These are phyloP conservation scores for Ceratosolen solmsi DNA, from an alignment of 1,140 invertebrate genomes.

Conservation along the genomic window DNA sequence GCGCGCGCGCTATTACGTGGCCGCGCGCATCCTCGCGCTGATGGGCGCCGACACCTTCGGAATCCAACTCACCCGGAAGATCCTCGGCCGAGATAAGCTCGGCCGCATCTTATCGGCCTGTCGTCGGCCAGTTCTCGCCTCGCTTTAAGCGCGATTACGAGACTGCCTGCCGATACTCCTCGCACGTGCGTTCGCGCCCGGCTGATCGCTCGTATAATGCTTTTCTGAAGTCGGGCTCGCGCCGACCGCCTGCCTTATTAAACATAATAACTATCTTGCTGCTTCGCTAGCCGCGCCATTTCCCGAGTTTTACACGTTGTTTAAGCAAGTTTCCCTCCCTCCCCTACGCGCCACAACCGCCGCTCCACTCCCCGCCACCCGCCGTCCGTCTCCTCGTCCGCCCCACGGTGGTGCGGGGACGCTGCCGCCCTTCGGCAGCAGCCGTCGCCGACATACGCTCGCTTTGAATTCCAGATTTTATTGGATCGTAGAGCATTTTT, in stretches of 20 bases:
- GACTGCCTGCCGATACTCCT: constrained; percentile 37
- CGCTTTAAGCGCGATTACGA: neutral
- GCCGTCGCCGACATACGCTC: too few relatives aligned
- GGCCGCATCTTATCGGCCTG: constrained; percentile 34
- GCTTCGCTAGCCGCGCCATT: constrained; percentile 31
- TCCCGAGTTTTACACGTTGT: constrained; percentile 40
- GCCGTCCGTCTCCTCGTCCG: too few relatives aligned
- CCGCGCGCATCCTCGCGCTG: neutral
- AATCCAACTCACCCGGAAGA: constrained; percentile 44
- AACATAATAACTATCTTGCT: constrained; percentile 44
- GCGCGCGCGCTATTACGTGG: neutral
- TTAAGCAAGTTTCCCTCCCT: neutral
- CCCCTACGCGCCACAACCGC: too few relatives aligned
- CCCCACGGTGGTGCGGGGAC: too few relatives aligned
- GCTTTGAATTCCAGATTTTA: constrained; percentile 48
- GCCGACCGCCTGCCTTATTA: constrained; percentile 34
- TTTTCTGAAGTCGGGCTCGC: constrained; percentile 38
- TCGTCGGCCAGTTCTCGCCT: constrained; percentile 25
- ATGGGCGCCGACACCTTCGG: neutral
- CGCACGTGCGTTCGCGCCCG: neutral
- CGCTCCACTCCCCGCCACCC: too few relatives aligned
- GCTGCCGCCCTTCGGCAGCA: too few relatives aligned
- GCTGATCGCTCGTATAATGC: constrained; percentile 22
- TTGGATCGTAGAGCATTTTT: constrained; percentile 27
- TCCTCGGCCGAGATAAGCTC: constrained; percentile 14